Evolutionary conservation across 1,140 invertebrate species (phyloP).

Genomic region (Panonychus citri): DNA sequence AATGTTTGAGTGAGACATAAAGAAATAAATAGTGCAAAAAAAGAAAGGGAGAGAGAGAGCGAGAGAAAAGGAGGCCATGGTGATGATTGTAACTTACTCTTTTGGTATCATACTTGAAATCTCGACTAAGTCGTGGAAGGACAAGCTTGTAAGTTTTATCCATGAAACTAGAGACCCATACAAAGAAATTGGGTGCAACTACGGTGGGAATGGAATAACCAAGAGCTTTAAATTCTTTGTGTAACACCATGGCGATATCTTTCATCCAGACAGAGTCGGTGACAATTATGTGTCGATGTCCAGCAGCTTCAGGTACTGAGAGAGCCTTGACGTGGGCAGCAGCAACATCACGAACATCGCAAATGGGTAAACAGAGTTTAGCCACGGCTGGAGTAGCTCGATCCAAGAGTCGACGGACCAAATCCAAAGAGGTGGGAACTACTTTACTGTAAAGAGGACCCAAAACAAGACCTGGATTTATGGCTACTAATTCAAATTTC

Average conservation of each 20-base stretch:
- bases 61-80: background rate
- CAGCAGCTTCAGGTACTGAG: conserved; percentile 25
- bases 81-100: conserved; percentile 23
- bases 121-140: conserved; percentile 25
- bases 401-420: conserved; percentile 26
- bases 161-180: conserved; percentile 26
- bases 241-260: conserved; percentile 24
- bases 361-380: conserved; percentile 25
- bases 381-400: conserved; percentile 26
- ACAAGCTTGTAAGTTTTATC: conserved; percentile 25
- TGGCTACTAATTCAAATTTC: conserved; percentile 28
- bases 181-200: conserved; percentile 26
- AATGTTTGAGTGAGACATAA: background rate
- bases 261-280: conserved; percentile 24
- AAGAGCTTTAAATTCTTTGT: conserved; percentile 23
- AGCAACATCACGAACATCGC: conserved; percentile 34
- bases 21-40: background rate
- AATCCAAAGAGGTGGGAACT: conserved; percentile 22
- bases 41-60: background rate
- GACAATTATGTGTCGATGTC: conserved; percentile 24
- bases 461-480: conserved; percentile 31
- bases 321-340: conserved; percentile 31
- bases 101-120: conserved; percentile 27
- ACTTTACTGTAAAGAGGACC: conserved; percentile 27
- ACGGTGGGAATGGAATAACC: conserved; percentile 28